Evolutionary conservation across 2,888 invertebrate species (phyloP).

Genomic region (Alviniconcha strummeri): DNA sequence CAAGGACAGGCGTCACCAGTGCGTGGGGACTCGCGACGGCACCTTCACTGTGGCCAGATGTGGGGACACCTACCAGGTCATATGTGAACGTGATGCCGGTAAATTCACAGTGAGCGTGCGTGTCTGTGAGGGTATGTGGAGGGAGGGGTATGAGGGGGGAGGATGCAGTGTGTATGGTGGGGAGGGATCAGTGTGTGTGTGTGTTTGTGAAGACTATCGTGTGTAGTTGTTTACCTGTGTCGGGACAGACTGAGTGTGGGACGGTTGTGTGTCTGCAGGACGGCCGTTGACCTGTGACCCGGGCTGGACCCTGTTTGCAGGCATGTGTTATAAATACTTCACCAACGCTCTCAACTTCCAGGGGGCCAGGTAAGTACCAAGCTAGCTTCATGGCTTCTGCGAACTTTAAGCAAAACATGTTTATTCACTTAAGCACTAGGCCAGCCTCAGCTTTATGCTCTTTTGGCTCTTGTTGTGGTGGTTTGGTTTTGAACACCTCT

Average conservation of each 20-base stretch:
- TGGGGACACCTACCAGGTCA: not conserved
- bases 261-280: not conserved
- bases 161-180: not conserved
- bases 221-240: not conserved
- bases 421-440: too few relatives aligned
- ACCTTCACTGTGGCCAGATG: constrained; percentile 6
- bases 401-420: not conserved
- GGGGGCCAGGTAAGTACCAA: constrained; percentile 5
- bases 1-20: constrained; percentile 14
- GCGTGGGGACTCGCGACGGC: not conserved
- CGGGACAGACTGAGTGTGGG: not conserved
- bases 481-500: too few relatives aligned
- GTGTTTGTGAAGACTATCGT: not conserved
- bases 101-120: not conserved
- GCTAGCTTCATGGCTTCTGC: not conserved
- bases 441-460: too few relatives aligned
- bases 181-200: not conserved
- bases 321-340: constrained; percentile 9
- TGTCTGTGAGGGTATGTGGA: not conserved
- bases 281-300: constrained; percentile 26
- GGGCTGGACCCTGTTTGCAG: constrained; percentile 10
- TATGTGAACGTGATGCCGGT: constrained; percentile 15
- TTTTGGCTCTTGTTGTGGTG: too few relatives aligned
- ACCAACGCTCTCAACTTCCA: not conserved
- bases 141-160: not conserved